These are phyloP conservation scores for Urechis unicinctus DNA, from an alignment of 2,888 invertebrate genomes.

Conservation along the genomic window DNA sequence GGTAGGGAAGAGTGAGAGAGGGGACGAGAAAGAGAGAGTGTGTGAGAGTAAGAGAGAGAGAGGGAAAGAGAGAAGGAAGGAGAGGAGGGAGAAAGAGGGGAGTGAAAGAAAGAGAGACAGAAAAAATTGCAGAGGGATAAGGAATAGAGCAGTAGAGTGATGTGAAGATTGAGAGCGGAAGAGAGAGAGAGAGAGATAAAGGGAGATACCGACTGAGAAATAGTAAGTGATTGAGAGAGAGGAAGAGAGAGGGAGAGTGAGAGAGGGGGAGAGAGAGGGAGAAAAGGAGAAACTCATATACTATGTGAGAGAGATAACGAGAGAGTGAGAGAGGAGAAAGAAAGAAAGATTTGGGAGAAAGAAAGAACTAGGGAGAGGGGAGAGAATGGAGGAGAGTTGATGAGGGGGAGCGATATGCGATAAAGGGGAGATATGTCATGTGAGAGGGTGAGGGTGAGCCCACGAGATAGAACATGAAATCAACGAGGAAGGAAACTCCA, in stretches of 20 bases:
- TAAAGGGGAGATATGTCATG: no score
- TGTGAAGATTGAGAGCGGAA: neutral
- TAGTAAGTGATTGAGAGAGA: neutral
- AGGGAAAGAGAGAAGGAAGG: neutral
- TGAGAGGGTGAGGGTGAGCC: no score
- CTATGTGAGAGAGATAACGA: neutral
- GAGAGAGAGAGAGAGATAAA: neutral
- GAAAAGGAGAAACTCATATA: neutral
- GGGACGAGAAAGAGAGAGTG: neutral
- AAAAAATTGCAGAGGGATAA: no score
- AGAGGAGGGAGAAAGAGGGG: neutral
- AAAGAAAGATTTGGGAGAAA: neutral
- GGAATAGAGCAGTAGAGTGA: neutral
- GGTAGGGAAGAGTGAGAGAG: no score
- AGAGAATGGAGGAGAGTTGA: neutral
- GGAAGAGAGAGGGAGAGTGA: neutral
- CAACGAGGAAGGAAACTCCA: no score
- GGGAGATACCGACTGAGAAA: neutral
- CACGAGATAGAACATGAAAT: no score
- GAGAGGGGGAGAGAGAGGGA: neutral
- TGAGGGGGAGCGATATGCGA: no score
- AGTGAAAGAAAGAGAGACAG: no score
- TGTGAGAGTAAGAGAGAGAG: neutral
- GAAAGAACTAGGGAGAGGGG: neutral
- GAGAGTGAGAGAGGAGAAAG: neutral